Percentiles rank a stretch among this genome's conserved stretches.
phyloP scores from a whole-genome alignment of 2,113 vertebrate species.

The Ophthalmolycus amberensis region DNA sequence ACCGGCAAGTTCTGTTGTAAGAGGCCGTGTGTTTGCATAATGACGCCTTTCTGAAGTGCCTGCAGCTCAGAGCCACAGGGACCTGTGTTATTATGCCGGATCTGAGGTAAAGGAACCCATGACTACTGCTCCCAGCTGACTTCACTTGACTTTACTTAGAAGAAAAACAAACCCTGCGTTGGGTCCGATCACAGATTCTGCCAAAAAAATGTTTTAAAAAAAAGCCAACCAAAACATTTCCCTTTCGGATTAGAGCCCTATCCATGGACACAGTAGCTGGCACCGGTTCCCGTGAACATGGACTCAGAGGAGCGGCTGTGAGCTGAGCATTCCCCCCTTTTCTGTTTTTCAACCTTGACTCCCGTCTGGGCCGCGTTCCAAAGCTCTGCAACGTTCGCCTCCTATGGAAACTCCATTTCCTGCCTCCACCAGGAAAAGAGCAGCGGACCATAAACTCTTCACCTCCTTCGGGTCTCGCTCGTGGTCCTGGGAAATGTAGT shows the following conservation, averaged over 20 bases:
- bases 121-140: slow-evolving; percentile 46
- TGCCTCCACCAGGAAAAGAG: slow-evolving; percentile 4
- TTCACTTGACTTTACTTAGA: slow-evolving; percentile 38
- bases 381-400: slow-evolving; percentile 39
- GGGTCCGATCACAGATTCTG: slow-evolving; percentile 4
- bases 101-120: slow-evolving; percentile 39
- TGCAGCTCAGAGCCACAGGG: slow-evolving; percentile 69
- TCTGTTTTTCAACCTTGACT: slow-evolving; percentile 57
- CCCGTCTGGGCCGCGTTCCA: slow-evolving; percentile 54
- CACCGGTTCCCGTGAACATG: slow-evolving; percentile 43
- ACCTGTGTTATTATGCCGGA: slow-evolving; percentile 64
- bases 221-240: slow-evolving; percentile 33
- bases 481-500: not conserved
- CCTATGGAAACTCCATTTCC: slow-evolving; percentile 53
- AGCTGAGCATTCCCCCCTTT: slow-evolving; percentile 15
- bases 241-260: slow-evolving; percentile 11
- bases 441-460: slow-evolving; percentile 17
- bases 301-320: slow-evolving; percentile 33
- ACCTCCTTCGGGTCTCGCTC: not conserved
- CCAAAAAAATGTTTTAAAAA: slow-evolving; percentile 21
- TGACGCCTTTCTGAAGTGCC: slow-evolving; percentile 78
- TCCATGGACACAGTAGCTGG: slow-evolving; percentile 26
- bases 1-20: slow-evolving; percentile 54
- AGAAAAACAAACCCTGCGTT: not conserved
- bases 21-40: slow-evolving; percentile 62